These are phyloP conservation scores for Eurosta solidaginis DNA, from an alignment of 1,140 invertebrate genomes.

Conservation along the genomic window DNA sequence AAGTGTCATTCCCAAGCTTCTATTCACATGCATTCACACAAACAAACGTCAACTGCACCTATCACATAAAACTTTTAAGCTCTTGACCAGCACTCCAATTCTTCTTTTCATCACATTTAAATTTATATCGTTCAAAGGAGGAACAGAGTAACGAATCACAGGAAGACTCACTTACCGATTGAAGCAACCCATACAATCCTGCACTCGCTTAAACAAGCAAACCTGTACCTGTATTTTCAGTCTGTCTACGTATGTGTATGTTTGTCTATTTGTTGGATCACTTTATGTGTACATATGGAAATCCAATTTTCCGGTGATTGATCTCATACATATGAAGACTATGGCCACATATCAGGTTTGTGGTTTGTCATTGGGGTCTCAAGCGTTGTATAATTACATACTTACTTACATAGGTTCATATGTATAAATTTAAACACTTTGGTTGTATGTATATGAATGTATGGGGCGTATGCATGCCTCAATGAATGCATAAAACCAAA, in stretches of 20 bases:
- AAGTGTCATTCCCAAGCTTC: no score
- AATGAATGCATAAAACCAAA: slow-evolving; percentile 8
- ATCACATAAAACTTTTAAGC: no score
- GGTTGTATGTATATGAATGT: neutral
- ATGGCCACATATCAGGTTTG: slow-evolving; percentile 40
- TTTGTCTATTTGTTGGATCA: slow-evolving; percentile 34
- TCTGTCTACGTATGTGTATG: neutral
- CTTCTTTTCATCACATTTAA: no score
- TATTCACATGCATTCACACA: no score
- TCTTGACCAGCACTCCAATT: no score
- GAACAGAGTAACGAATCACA: no score
- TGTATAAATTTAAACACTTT: neutral
- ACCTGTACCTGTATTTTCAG: neutral
- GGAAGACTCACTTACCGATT: no score
- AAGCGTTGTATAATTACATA: neutral
- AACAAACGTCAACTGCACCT: no score
- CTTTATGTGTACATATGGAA: slow-evolving; percentile 50
- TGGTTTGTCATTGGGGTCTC: slow-evolving; percentile 34
- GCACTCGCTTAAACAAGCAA: neutral
- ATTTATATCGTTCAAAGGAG: no score
- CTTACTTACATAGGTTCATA: neutral
- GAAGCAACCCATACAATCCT: no score
- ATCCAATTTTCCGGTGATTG: slow-evolving; percentile 60
- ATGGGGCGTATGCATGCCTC: neutral
- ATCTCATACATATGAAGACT: slow-evolving; percentile 42